Percentiles rank a stretch among this genome's conserved stretches.
These are phyloP conservation scores for Myanophis thanlyinensis DNA, from an alignment of 2,113 vertebrate species.

Conservation along the genomic window DNA sequence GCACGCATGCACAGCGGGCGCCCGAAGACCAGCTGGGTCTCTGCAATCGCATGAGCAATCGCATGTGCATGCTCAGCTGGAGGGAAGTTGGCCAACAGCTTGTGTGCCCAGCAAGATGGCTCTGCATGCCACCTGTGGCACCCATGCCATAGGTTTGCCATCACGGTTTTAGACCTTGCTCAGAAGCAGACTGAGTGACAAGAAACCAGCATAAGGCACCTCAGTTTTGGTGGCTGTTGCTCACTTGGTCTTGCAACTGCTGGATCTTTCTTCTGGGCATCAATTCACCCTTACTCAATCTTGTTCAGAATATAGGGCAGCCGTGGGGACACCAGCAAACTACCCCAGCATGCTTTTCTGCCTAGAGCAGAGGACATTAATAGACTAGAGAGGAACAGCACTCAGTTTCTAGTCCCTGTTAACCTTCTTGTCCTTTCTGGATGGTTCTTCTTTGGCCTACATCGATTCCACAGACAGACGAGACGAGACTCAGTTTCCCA, in stretches of 20 bases:
- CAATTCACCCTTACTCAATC: not conserved
- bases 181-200: not conserved
- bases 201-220: not conserved
- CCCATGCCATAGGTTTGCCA: too few species aligned
- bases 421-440: not conserved
- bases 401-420: not conserved
- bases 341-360: not conserved
- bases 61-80: too few species aligned
- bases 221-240: not conserved
- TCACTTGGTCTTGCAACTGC: not conserved
- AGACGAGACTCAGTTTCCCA: not conserved
- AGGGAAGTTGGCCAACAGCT: too few species aligned
- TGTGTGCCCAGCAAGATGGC: too few species aligned
- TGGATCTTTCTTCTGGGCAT: not conserved
- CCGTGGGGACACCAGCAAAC: not conserved
- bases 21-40: too few species aligned
- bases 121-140: too few species aligned
- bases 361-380: not conserved
- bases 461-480: not conserved
- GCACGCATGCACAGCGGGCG: too few species aligned
- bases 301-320: not conserved
- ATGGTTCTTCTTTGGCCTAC: not conserved
- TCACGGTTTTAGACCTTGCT: too few species aligned
- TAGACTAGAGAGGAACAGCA: not conserved
- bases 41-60: too few species aligned